Base-by-base conservation (phyloP, 2,113 vertebrate species). In the Falcunculus frontatus region DNA sequence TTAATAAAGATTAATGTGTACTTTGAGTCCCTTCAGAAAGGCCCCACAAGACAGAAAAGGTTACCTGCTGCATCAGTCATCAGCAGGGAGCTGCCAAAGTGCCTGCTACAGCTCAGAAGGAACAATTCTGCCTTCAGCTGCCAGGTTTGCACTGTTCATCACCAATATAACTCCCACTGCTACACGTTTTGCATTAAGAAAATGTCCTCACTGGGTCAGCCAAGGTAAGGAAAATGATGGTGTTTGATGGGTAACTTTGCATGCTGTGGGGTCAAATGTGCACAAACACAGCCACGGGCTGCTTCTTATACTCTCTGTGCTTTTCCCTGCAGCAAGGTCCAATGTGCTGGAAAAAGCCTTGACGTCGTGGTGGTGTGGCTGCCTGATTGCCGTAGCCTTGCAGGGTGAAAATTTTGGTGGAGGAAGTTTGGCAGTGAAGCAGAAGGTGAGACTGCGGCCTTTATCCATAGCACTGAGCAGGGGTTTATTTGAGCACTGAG, bases 201-300 rank as follows among this genome's bases (percentile, higher is more conserved):
- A 68, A 62, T 27, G 47, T 42, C 29, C 35, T 35, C 4, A 0
- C 12, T 39, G 50, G 50, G 33, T 85, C 68, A 69, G 37, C n/a
- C 5, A 7, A 57, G 59, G 30, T 49, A 20, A 86, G 67, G 46
- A 63, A 53, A 35, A 65, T 11, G 9, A 16, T 33, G 39, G 33
- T n/a, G 27, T 63, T 55, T 39, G 29, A 14, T 53, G 41, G 50
- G 21, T 47, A 16, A 20, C 50, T 86, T 23, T 32, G 39, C 7
- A 0, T 6, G 15, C 69, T 44, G 39, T 39, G 37, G 74, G 15
- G 30, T 50, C 50, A 87, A 47, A 5, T 0, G 0, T 20, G 26
- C 67, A 56, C 30, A 63, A 17, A 32, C n/a, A 67, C n/a, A 52
- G 37, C 23, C 10, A 6, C 2, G 1, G 9, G 25, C 22, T 57